Percentiles rank a stretch among this genome's conserved stretches.
phyloP scores from a whole-genome alignment of 2,113 vertebrate genomes.

The Mesembrinibis cayennensis region DNA sequence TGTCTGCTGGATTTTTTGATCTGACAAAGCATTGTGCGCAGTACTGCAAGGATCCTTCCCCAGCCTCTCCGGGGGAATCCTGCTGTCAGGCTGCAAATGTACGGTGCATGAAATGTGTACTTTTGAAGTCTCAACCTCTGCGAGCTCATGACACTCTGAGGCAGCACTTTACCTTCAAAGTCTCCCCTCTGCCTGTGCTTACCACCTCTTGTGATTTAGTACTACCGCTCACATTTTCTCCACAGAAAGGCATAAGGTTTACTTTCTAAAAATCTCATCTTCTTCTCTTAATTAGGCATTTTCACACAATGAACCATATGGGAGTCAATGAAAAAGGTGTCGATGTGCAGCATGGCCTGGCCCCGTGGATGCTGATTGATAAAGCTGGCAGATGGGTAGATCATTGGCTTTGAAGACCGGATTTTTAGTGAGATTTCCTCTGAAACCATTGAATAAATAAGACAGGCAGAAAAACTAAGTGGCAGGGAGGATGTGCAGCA shows the following conservation, averaged over 20 bases:
- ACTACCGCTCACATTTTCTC: not conserved
- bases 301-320: not conserved
- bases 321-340: not conserved
- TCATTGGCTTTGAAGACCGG: not conserved
- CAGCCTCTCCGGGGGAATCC: not conserved
- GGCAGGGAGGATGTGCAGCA: not conserved
- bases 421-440: not conserved
- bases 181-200: not conserved
- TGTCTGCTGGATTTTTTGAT: not conserved
- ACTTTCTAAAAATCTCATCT: not conserved
- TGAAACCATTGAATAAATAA: not conserved
- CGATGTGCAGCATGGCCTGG: not conserved
- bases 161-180: not conserved
- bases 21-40: not conserved
- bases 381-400: not conserved
- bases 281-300: conserved; percentile 2
- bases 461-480: not conserved
- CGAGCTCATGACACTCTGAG: not conserved
- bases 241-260: not conserved
- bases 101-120: not conserved
- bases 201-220: not conserved
- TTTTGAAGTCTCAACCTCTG: not conserved
- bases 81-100: not conserved
- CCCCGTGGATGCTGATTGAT: not conserved
- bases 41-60: not conserved